Base-by-base conservation (phyloP, 2,797 vertebrate genomes). In the Coccyzus lansbergi region DNA sequence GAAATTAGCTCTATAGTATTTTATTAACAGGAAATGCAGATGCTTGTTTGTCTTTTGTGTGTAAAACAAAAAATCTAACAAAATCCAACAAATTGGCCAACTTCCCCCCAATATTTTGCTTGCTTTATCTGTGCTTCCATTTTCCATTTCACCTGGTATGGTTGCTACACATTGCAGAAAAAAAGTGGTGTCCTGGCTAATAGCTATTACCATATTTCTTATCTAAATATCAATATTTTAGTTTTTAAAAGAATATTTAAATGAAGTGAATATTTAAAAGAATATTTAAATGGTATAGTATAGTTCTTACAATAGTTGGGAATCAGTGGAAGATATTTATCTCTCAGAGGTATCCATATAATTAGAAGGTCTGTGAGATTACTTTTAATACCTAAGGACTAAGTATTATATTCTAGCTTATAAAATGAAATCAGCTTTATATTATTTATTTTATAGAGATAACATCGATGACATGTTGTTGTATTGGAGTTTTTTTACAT, bases 51-150 rank as follows among this genome's bases (percentile, higher is more conserved):
- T 38, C 38, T 38, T 38, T 38, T 38, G 38, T 38, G 38, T 38
- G 38, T 9, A 38, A 38, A 38, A 38, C 38, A 38, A 38, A 38
- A 25, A 29, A 12, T 4, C 11, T 9, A 24, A 34, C 5, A 26
- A 7, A 31, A 48, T 13, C 0, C 7, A 38, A 38, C 38, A 12
- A 51, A 31, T 13, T 6, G 58, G 63, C 14, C 33, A 42, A 20
- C 34, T 59, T 4, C 0, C 1, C 38, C 1, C 1, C 7, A n/a
- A 4, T 2, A 2, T 76, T 92, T 55, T 65, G 2, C 0, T 63
- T 68, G 25, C 38, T 77, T 7, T 7, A 40, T 3, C 4, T 77
- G 77, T 69, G 13, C 7, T 72, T 72, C n/a, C 25, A 3, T 29
- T 24, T 77, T 51, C 4, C 7, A 40, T 16, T 55, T 68, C 13